phyloP scores from a whole-genome alignment of 2,797 vertebrate species.

The Lindbergichthys nudifrons region DNA sequence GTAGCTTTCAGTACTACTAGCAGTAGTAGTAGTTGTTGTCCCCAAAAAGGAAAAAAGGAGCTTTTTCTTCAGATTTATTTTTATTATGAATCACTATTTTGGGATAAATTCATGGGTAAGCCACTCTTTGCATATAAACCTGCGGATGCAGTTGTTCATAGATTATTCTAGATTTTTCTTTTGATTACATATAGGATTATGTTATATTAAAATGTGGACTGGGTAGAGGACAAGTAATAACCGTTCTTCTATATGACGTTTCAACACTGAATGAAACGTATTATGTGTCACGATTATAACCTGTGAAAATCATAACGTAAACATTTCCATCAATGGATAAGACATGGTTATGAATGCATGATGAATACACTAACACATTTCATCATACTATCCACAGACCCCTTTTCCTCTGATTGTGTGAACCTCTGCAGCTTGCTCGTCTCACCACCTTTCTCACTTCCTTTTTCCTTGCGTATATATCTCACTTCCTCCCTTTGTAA shows the following conservation, averaged over 20 bases:
- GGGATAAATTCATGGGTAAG: not conserved
- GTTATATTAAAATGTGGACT: not conserved
- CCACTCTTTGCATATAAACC: not conserved
- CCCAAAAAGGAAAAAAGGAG: not conserved
- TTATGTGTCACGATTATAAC: not conserved
- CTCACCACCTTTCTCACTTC: constrained; percentile 64
- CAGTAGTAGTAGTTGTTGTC: too few species aligned
- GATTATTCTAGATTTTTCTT: not conserved
- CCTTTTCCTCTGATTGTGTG: constrained; percentile 61
- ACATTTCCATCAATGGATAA: constrained; percentile 23
- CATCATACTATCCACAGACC: constrained; percentile 22
- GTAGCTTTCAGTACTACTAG: not conserved
- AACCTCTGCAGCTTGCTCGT: constrained; percentile 57
- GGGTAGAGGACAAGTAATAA: not conserved
- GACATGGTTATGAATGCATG: not conserved
- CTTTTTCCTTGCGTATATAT: constrained; percentile 53
- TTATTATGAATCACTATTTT: not conserved
- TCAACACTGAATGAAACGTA: not conserved
- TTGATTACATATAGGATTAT: not conserved
- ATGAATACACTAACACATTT: constrained; percentile 3
- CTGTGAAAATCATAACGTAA: not conserved
- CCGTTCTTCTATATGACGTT: not conserved
- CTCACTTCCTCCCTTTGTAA: constrained; percentile 76
- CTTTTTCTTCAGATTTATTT: not conserved
- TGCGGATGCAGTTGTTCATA: not conserved